Conservation (phyloP, 2,113 vertebrate genomes). For the Ahaetulla prasina region DNA sequence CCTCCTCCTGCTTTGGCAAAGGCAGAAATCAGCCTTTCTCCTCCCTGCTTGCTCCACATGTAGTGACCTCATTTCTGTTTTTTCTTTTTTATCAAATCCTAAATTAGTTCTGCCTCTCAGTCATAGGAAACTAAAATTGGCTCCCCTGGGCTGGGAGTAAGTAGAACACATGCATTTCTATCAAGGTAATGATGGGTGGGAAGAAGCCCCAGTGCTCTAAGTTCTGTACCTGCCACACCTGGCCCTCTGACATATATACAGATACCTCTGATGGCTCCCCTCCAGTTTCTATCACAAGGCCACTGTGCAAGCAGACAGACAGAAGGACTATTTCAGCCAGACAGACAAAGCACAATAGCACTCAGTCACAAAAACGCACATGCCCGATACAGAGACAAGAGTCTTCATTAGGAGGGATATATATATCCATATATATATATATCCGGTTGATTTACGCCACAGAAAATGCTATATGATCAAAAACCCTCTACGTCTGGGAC, state of each 20-base stretch:
- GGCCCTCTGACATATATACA: neutral
- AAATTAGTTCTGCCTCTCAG: constrained; percentile 74
- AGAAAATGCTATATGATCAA: constrained; percentile 2
- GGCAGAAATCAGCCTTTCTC: neutral
- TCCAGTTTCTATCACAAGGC: neutral
- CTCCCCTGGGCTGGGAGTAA: constrained; percentile 60
- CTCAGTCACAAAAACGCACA: neutral
- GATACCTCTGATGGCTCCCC: neutral
- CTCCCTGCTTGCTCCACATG: neutral
- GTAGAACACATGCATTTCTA: constrained; percentile 44
- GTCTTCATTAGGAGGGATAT: neutral
- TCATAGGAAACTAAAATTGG: constrained; percentile 71
- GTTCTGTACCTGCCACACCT: neutral
- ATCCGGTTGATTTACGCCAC: neutral
- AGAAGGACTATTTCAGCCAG: neutral
- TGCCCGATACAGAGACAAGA: neutral
- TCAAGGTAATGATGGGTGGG: constrained; percentile 26
- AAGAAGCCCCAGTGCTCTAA: constrained; percentile 5
- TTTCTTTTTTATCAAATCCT: constrained; percentile 66
- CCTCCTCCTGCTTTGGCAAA: neutral
- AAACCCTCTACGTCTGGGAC: neutral
- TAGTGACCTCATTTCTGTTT: constrained; percentile 66
- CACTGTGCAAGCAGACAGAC: neutral
- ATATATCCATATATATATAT: neutral
- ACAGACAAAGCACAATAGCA: neutral